Evolutionary conservation across 2,113 vertebrate species (phyloP).

Genomic region (Mola mola): DNA sequence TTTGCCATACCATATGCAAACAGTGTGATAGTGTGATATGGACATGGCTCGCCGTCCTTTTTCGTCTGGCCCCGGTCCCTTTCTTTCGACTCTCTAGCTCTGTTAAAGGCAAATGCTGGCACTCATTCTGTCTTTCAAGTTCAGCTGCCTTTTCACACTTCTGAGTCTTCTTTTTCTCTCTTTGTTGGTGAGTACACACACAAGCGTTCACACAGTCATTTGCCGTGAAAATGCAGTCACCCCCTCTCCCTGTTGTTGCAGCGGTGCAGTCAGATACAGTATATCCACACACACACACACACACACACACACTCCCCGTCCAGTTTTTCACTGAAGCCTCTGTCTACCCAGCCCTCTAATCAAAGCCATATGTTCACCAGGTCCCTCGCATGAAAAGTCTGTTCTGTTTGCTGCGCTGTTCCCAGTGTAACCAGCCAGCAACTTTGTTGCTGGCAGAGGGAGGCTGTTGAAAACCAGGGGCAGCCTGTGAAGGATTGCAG

Average conservation of each 20-base stretch:
- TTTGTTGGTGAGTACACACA: constrained; percentile 11
- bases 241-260: constrained; percentile 40
- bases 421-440: constrained; percentile 20
- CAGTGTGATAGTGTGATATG: not conserved
- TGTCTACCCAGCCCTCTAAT: constrained; percentile 71
- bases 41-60: not conserved
- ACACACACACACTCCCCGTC: constrained; percentile 29
- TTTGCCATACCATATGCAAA: not conserved
- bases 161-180: constrained; percentile 44
- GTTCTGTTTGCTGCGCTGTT: constrained; percentile 59
- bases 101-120: not conserved
- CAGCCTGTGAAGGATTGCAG: constrained; percentile 20
- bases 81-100: not conserved
- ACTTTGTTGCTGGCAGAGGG: constrained; percentile 26
- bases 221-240: constrained; percentile 27
- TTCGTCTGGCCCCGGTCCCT: not conserved
- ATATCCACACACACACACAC: constrained; percentile 2
- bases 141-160: constrained; percentile 7
- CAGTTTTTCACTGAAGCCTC: constrained; percentile 69
- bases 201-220: constrained; percentile 14
- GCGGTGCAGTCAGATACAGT: constrained; percentile 5
- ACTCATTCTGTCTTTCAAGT: constrained; percentile 1
- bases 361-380: constrained; percentile 78
- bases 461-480: constrained; percentile 15
- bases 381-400: constrained; percentile 68